Evolutionary conservation across 92 coral and sea anemone species (phyloP).

Genomic region (Zoanthus solanderi): DNA sequence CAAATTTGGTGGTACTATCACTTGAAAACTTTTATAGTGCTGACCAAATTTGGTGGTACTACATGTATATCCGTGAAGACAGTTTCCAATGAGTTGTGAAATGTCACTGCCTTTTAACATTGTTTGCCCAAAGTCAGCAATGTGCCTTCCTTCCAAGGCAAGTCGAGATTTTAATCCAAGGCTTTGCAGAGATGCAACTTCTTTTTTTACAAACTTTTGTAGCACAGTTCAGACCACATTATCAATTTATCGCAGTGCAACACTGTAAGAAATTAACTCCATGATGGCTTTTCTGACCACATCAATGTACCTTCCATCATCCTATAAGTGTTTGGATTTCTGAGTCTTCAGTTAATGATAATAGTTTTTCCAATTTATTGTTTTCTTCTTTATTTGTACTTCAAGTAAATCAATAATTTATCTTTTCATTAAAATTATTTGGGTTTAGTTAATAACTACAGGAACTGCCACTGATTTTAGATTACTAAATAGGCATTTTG

Average conservation of each 20-base stretch:
- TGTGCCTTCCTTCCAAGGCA: not conserved
- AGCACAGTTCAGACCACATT: not conserved
- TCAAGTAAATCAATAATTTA: too few species aligned
- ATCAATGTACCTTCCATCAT: not conserved
- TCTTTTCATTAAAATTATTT: too few species aligned
- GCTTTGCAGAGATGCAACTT: not conserved
- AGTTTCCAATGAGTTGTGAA: conserved; percentile 1
- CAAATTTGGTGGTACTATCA: conserved; percentile 12
- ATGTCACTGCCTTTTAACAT: not conserved
- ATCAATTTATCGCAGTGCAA: not conserved
- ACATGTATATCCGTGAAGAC: not conserved
- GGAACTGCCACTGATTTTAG: too few species aligned
- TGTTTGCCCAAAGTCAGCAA: not conserved
- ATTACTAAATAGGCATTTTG: too few species aligned
- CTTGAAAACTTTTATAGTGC: conserved; percentile 8
- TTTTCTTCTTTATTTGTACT: not conserved
- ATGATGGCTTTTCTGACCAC: not conserved
- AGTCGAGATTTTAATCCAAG: conserved; percentile 7
- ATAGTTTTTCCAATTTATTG: not conserved
- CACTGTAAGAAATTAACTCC: not conserved
- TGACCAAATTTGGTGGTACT: conserved; percentile 14
- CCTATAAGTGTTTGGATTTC: conserved; percentile 22
- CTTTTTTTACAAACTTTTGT: conserved; percentile 7
- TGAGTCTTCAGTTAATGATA: conserved; percentile 4
- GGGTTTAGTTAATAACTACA: too few species aligned